Base-by-base conservation (phyloP, 2,113 vertebrate genomes). In the Brienomyrus longianalis region DNA sequence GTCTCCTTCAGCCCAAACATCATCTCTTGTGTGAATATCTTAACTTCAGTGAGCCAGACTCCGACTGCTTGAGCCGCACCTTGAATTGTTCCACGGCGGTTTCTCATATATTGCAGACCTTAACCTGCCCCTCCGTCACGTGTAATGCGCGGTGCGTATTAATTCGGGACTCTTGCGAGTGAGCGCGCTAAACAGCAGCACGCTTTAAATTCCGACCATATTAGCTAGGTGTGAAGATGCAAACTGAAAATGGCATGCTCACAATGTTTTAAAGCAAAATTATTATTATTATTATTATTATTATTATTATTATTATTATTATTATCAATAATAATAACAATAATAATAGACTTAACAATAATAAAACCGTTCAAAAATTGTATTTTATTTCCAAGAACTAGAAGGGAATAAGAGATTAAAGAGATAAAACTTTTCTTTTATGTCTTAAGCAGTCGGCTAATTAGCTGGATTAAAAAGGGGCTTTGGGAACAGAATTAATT, bases 391-490 rank as follows among this genome's bases (percentile, higher is more conserved):
- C 89, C 31, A 91, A 91, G 88, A 92, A 93, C 91, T 91, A 88
- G 66, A 88, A 90, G 88, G 83, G 88, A 91, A 92, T 86, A 23
- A 50, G 89, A 93, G 90, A 89, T 89, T 91, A 45, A 90, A 92
- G 88, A 89, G 66, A 91, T 2, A 23, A 91, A 89, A 45, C 88
- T 90, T 94, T 94, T 93, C 93, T 93, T 90, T 93, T 93, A 93
- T 93, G 91, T 93, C 83, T 91, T 90, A 92, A 93, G 89, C 92
- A 91, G 88, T 92, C 88, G 88, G 90, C 91, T 93, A 92, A 95
- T 95, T 95, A 95, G 94, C 93, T 84, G 92, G 93, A 94, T 95
- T 95, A 95, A 95, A 95, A 95, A 92, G 54, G 90, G 89, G 94
- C 93, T 94, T 92, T 92, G 94, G 84, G 90, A 93, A 90, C 94